These are phyloP conservation scores for Yponomeuta cagnagella DNA, from an alignment of 2,888 invertebrate species.

Conservation along the genomic window DNA sequence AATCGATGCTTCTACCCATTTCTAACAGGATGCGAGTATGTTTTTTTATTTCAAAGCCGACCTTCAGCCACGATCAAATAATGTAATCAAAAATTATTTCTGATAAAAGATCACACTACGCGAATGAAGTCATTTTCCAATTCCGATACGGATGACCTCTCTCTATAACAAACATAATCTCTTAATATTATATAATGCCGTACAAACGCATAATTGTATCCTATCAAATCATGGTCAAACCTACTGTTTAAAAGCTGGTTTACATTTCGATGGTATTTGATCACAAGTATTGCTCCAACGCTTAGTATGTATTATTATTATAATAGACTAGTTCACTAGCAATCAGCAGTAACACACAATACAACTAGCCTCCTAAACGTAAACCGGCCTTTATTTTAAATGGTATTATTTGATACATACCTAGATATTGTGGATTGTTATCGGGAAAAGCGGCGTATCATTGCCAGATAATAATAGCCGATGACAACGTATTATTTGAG, in stretches of 20 bases:
- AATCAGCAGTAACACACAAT: too few species aligned
- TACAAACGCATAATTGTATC: slow-evolving; percentile 63
- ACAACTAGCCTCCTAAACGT: too few species aligned
- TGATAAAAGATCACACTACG: slow-evolving; percentile 18
- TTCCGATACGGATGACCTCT: slow-evolving; percentile 49
- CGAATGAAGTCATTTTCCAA: slow-evolving; percentile 47
- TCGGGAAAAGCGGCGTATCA: slow-evolving; percentile 70
- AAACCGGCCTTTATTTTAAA: slow-evolving; percentile 60
- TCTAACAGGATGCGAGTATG: too few species aligned
- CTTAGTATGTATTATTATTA: too few species aligned
- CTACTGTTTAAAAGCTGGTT: too few species aligned
- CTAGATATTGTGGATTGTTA: slow-evolving; percentile 65
- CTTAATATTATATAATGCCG: too few species aligned
- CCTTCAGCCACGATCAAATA: not conserved
- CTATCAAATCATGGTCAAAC: slow-evolving; percentile 28
- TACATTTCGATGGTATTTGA: too few species aligned
- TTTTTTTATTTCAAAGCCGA: not conserved
- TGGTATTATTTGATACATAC: slow-evolving; percentile 47
- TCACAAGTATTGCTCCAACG: too few species aligned
- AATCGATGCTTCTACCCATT: too few species aligned
- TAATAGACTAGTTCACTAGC: too few species aligned
- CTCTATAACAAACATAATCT: slow-evolving; percentile 37
- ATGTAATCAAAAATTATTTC: not conserved
- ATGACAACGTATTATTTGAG: slow-evolving; percentile 74
- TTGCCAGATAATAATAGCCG: slow-evolving; percentile 72